Conservation (phyloP, 2,888 invertebrate species). For the Gymnocheta viridis region DNA sequence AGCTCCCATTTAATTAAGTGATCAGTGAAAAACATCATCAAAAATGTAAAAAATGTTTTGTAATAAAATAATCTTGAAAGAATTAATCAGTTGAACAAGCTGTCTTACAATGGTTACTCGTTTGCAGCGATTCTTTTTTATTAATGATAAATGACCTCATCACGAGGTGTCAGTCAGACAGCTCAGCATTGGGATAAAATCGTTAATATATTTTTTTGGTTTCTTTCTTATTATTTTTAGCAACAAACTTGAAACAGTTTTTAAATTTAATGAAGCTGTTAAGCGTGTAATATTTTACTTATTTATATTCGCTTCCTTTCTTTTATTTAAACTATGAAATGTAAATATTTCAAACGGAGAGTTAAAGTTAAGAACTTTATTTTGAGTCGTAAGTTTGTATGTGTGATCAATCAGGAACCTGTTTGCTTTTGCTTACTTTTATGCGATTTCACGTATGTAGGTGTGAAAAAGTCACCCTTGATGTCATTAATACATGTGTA, state of each 20-base stretch:
- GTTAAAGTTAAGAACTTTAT: background rate
- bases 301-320: constrained; percentile 1
- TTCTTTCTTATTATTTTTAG: constrained; percentile 4
- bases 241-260: constrained; percentile 11
- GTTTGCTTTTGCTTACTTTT: no score
- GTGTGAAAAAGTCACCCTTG: no score
- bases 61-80: constrained; percentile 62
- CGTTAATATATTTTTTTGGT: constrained; percentile 72
- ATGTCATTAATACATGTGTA: no score
- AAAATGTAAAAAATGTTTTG: constrained; percentile 56
- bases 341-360: background rate
- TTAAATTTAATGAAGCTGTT: constrained; percentile 58
- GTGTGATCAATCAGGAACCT: no score
- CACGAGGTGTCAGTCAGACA: constrained; percentile 77
- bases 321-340: background rate
- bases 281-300: constrained; percentile 29
- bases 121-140: constrained; percentile 74
- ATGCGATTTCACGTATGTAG: no score
- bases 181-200: constrained; percentile 62
- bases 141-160: constrained; percentile 80
- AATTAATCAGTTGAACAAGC: constrained; percentile 49
- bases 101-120: constrained; percentile 77
- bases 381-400: background rate
- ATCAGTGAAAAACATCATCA: constrained; percentile 63
- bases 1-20: constrained; percentile 66